Percentiles rank a stretch among this genome's conserved stretches.
Conservation (phyloP, 2,797 vertebrate species). For the Pelochelys cantorii region DNA sequence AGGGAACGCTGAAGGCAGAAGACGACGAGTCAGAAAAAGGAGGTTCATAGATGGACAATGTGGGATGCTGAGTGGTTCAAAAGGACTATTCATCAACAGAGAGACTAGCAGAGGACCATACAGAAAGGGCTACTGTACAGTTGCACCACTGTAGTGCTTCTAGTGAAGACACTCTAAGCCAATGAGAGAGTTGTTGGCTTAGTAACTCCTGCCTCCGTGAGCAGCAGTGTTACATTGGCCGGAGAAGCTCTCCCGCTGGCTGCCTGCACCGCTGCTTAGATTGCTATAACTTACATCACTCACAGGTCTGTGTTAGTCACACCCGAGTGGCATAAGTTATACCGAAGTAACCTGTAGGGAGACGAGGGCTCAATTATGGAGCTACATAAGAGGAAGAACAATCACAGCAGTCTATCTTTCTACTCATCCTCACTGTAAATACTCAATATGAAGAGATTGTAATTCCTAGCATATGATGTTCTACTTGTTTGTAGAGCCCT, state of each 20-base stretch:
- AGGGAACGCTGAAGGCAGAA: neutral
- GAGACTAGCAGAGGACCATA: neutral
- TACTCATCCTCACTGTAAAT: conserved; percentile 51
- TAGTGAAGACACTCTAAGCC: neutral
- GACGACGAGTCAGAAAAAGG: neutral
- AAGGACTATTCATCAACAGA: neutral
- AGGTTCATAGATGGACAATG: neutral
- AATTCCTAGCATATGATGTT: conserved; percentile 47
- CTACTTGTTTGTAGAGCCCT: conserved; percentile 2
- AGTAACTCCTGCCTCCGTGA: neutral
- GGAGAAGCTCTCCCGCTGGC: no score
- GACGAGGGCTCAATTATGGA: neutral
- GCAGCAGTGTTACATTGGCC: neutral
- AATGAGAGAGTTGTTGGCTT: neutral
- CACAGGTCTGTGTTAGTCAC: neutral
- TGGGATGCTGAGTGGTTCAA: neutral
- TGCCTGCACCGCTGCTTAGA: neutral
- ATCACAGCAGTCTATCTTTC: conserved; percentile 25
- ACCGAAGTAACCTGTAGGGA: neutral
- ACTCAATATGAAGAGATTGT: conserved; percentile 56
- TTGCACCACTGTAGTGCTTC: neutral
- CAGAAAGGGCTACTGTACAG: neutral
- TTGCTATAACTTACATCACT: no score
- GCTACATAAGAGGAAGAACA: neutral
- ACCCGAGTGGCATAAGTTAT: neutral